Conservation (phyloP, 2,797 vertebrate genomes). For the Mus caroli region DNA sequence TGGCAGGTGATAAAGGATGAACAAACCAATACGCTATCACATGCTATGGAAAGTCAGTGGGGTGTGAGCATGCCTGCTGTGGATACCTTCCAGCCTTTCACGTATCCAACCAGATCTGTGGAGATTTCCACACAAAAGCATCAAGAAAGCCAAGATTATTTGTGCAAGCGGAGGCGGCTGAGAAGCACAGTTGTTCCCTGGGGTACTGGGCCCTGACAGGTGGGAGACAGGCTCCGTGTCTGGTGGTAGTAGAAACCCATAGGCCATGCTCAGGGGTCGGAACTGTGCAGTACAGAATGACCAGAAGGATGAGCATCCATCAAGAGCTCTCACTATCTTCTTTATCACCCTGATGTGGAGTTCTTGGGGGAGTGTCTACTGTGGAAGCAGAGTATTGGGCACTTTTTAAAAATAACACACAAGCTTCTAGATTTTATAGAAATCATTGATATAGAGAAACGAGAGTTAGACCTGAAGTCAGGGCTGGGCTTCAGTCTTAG, state of each 20-base stretch:
- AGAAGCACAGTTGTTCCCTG: not conserved
- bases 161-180: not conserved
- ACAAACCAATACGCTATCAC: not conserved
- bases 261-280: not conserved
- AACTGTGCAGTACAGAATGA: not conserved
- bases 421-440: slow-evolving; percentile 16
- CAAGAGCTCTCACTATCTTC: not conserved
- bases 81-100: not conserved
- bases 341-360: slow-evolving; percentile 1
- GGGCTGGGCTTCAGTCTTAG: not conserved
- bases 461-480: not conserved
- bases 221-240: not conserved
- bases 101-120: not conserved
- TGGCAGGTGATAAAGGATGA: not conserved
- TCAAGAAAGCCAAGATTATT: slow-evolving; percentile 14
- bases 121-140: slow-evolving; percentile 8
- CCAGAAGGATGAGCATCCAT: not conserved
- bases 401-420: not conserved
- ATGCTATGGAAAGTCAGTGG: not conserved
- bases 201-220: not conserved
- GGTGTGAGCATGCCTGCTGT: not conserved
- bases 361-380: not conserved
- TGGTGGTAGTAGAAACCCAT: not conserved
- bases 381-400: slow-evolving; percentile 37
- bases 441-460: not conserved